Conservation (phyloP, 92 coral and sea anemone species). For the Scolanthus callimorphus region DNA sequence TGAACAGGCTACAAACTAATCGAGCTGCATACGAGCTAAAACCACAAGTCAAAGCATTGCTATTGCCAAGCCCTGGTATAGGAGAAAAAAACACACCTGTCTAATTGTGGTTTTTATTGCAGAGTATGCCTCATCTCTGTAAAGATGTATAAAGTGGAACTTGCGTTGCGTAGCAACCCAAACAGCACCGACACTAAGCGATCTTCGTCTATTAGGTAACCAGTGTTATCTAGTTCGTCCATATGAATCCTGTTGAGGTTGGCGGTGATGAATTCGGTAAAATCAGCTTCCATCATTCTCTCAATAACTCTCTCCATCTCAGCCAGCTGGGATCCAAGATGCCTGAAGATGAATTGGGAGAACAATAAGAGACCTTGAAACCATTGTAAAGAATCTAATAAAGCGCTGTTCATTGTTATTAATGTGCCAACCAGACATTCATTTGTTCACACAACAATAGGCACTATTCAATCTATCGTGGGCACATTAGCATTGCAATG, state of each 20-base stretch:
- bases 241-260: conserved; percentile 68
- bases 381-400: too few species aligned
- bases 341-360: too few species aligned
- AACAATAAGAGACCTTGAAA: too few species aligned
- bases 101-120: conserved; percentile 79
- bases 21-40: too few species aligned
- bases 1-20: too few species aligned
- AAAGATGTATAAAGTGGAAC: conserved; percentile 88
- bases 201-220: conserved; percentile 94
- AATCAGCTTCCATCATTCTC: conserved; percentile 98
- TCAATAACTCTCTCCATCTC: conserved; percentile 97
- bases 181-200: conserved; percentile 93
- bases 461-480: too few species aligned
- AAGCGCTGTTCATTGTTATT: too few species aligned
- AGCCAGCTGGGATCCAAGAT: conserved; percentile 97
- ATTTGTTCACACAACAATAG: too few species aligned
- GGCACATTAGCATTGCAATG: too few species aligned
- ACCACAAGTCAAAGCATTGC: too few species aligned
- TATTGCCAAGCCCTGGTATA: too few species aligned
- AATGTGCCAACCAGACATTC: too few species aligned
- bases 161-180: conserved; percentile 96
- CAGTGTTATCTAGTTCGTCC: conserved; percentile 65
- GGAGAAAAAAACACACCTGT: conserved; percentile 36
- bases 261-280: conserved; percentile 88
- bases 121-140: conserved; percentile 89